phyloP scores from a whole-genome alignment of 2,113 vertebrate species.

The Sturnira hondurensis region DNA sequence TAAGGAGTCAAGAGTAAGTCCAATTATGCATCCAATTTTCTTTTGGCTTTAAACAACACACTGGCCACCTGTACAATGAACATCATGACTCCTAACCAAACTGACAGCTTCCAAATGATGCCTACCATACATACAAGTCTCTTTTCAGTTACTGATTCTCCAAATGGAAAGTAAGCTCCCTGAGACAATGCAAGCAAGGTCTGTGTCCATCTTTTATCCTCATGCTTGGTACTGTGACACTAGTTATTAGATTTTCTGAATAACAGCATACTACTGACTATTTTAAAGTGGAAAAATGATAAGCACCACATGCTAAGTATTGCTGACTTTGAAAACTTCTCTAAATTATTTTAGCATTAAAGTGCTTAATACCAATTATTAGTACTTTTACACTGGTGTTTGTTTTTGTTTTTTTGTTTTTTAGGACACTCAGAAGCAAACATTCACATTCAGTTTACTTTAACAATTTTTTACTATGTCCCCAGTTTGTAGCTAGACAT shows the following conservation, averaged over 20 bases:
- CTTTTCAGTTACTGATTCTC: not conserved
- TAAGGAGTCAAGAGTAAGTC: not conserved
- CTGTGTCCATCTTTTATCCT: not conserved
- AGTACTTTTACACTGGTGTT: not conserved
- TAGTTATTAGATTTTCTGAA: not conserved
- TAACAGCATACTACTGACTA: not conserved
- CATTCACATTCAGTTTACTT: not conserved
- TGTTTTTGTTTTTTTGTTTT: too few species aligned
- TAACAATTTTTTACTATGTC: not conserved
- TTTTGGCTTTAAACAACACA: not conserved
- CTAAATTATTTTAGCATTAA: not conserved
- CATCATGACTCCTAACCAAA: not conserved
- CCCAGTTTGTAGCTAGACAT: not conserved
- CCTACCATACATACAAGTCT: not conserved
- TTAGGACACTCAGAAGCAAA: not conserved
- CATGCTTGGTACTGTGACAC: not conserved
- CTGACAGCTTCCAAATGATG: not conserved
- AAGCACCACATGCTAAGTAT: not conserved
- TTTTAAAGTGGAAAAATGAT: slow-evolving; percentile 21
- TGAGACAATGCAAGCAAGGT: not conserved
- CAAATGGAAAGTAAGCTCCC: not conserved
- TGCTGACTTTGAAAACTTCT: not conserved
- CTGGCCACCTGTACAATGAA: not conserved
- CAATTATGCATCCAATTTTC: not conserved
- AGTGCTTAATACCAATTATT: not conserved